A percentile compares a stretch with the other conserved stretches of the same genome.
phyloP scores from a whole-genome alignment of 2,113 vertebrate species.

The Rousettus leschenaultii region DNA sequence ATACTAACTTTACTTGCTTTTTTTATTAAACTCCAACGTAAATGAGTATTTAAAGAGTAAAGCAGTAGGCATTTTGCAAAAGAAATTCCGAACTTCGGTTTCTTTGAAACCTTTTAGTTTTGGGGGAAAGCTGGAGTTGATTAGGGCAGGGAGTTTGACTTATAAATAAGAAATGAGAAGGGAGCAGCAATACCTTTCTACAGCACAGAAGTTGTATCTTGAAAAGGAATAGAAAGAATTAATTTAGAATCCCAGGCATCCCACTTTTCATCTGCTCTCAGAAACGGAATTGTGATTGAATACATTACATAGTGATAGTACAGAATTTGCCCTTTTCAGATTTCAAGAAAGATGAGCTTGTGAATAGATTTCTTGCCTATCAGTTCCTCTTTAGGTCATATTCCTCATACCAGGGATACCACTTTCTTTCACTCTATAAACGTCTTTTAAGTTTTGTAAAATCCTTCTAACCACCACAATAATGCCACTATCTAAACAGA shows the following conservation, averaged over 20 bases:
- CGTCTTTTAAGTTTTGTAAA: background rate
- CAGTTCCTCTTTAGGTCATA: background rate
- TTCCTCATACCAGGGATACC: background rate
- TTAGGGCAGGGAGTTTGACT: constrained; percentile 42
- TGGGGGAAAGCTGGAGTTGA: constrained; percentile 12
- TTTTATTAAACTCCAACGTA: constrained; percentile 23
- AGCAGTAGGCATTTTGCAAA: constrained; percentile 11
- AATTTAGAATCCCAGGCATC: constrained; percentile 56
- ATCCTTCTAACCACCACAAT: background rate
- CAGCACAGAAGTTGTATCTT: constrained; percentile 35
- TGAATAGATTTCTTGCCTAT: constrained; percentile 1
- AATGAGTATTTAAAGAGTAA: constrained; percentile 25
- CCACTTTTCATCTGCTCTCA: constrained; percentile 67
- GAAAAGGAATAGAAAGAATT: constrained; percentile 64
- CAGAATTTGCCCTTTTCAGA: constrained; percentile 55
- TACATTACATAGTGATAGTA: constrained; percentile 49
- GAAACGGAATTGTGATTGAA: constrained; percentile 62
- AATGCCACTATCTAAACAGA: background rate
- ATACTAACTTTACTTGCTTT: constrained; percentile 17
- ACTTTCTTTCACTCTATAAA: background rate
- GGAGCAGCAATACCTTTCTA: background rate
- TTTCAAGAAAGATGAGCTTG: constrained; percentile 25
- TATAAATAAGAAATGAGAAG: constrained; percentile 57
- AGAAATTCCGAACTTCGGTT: constrained; percentile 39
- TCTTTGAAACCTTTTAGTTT: constrained; percentile 49